Evolutionary conservation across 2,113 vertebrate species (phyloP).

Genomic region (Phalacrocorax aristotelis): DNA sequence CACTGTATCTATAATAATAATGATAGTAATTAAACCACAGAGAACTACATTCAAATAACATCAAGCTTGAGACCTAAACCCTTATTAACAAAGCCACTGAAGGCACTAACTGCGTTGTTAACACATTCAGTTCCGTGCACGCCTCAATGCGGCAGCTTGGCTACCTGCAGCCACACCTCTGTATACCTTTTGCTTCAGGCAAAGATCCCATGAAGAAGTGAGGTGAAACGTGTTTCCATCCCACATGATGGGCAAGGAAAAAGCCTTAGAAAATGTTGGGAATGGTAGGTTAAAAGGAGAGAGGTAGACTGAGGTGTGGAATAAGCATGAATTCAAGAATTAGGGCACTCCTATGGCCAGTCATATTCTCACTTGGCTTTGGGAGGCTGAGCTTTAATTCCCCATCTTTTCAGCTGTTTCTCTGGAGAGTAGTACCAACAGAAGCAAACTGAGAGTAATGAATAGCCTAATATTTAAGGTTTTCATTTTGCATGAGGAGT

Average conservation of each 20-base stretch:
- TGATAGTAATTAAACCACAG: slow-evolving; percentile 78
- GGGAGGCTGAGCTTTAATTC: neutral
- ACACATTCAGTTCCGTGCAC: neutral
- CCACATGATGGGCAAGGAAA: fast-evolving
- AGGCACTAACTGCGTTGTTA: slow-evolving; percentile 24
- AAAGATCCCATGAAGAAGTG: fast-evolving
- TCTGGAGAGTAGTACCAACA: neutral
- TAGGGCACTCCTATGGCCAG: no score
- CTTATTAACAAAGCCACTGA: slow-evolving; percentile 50
- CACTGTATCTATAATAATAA: slow-evolving; percentile 78
- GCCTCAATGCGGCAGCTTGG: fast-evolving
- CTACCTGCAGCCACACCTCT: neutral
- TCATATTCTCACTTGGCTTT: neutral
- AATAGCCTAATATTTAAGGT: neutral
- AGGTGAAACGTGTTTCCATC: neutral
- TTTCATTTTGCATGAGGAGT: neutral
- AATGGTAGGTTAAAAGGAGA: neutral
- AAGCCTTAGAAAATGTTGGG: neutral
- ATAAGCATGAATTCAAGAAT: neutral
- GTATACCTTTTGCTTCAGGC: fast-evolving
- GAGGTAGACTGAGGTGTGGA: neutral
- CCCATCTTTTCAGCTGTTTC: neutral
- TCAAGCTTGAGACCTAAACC: slow-evolving; percentile 65
- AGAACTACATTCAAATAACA: slow-evolving; percentile 66
- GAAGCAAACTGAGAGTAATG: neutral